Evolutionary conservation across 2,888 invertebrate genomes (phyloP).

Genomic region (Macrosoma leucophasiata): DNA sequence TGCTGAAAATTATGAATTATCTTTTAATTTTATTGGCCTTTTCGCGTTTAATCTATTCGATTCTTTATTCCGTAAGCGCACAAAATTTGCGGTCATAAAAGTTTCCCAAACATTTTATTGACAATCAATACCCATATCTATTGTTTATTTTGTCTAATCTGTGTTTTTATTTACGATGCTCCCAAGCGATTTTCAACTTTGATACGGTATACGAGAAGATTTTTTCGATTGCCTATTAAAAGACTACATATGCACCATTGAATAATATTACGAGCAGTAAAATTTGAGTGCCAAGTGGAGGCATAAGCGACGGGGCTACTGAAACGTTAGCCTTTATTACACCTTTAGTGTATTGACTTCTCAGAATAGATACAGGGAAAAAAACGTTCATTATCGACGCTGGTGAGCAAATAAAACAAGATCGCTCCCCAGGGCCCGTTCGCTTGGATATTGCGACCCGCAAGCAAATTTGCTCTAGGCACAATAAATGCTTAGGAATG

Average conservation of each 20-base stretch:
- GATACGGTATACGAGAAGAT: constrained; percentile 26
- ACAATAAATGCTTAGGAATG: constrained; percentile 64
- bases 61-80: constrained; percentile 13
- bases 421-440: constrained; percentile 62
- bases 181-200: constrained; percentile 30
- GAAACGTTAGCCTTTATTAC: constrained; percentile 53
- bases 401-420: constrained; percentile 63
- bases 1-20: no score
- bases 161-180: constrained; percentile 26
- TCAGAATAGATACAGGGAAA: constrained; percentile 47
- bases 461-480: constrained; percentile 71
- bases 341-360: constrained; percentile 60
- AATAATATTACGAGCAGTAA: constrained; percentile 42
- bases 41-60: neutral
- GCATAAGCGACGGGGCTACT: constrained; percentile 34
- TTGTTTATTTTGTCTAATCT: constrained; percentile 49
- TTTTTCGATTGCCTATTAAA: constrained; percentile 24
- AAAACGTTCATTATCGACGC: constrained; percentile 68
- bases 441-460: constrained; percentile 66
- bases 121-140: constrained; percentile 43
- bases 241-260: constrained; percentile 36
- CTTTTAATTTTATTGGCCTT: no score
- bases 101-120: constrained; percentile 46
- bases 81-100: constrained; percentile 40
- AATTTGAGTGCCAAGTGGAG: constrained; percentile 40